These are phyloP conservation scores for Semibalanus balanoides DNA, from an alignment of 1,140 invertebrate species.

Conservation along the genomic window DNA sequence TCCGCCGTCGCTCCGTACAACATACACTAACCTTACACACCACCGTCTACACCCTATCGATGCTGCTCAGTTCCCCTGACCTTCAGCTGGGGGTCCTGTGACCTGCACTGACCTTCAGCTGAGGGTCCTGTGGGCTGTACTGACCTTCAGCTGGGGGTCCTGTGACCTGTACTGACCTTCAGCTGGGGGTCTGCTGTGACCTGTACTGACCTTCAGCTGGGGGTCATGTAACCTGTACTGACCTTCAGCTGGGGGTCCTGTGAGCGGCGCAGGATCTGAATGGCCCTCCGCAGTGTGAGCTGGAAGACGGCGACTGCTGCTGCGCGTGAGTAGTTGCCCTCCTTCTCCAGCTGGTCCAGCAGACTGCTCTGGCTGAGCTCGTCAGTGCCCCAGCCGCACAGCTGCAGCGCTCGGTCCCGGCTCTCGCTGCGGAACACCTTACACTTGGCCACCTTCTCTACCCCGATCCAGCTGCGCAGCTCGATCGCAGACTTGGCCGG, in stretches of 20 bases:
- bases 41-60: no score
- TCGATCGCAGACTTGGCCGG: neutral
- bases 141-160: no score
- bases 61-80: no score
- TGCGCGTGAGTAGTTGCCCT: constrained; percentile 52
- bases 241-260: neutral
- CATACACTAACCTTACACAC: no score
- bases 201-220: no score
- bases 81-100: no score
- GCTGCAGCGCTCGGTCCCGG: constrained; percentile 56
- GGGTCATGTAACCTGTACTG: no score
- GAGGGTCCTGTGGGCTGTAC: no score
- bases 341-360: constrained; percentile 33
- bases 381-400: constrained; percentile 76
- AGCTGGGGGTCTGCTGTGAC: no score
- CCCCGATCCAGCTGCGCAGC: neutral
- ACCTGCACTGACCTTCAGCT: no score
- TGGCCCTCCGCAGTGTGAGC: constrained; percentile 62
- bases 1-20: no score
- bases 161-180: no score
- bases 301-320: constrained; percentile 83
- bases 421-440: constrained; percentile 42
- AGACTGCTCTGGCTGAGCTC: constrained; percentile 26
- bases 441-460: neutral
- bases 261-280: constrained; percentile 52